These are phyloP conservation scores for Conus betulinus DNA, from an alignment of 1,140 invertebrate species.

Conservation along the genomic window DNA sequence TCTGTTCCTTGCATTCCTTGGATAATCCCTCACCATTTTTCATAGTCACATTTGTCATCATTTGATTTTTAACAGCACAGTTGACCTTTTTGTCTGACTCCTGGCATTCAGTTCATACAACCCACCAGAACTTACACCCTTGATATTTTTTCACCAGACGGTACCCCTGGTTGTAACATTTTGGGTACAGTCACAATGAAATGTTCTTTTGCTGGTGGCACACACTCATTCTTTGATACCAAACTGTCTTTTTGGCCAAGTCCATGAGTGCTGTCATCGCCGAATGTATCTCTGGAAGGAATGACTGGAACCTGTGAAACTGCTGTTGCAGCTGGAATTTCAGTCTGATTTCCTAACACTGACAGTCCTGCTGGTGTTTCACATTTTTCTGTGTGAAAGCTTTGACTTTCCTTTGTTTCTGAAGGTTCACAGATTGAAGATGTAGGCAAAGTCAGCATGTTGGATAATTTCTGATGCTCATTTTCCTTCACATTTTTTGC, in stretches of 20 bases:
- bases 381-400: no score
- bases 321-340: not conserved
- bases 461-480: no score
- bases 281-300: not conserved
- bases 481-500: no score
- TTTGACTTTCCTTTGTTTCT: no score
- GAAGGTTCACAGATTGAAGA: no score
- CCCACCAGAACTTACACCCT: not conserved
- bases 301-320: not conserved
- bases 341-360: not conserved
- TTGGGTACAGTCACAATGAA: not conserved
- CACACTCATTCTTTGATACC: not conserved
- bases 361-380: not conserved
- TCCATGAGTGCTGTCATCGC: not conserved
- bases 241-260: not conserved
- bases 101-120: not conserved
- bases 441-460: no score
- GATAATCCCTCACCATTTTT: not conserved
- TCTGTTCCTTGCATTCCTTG: not conserved
- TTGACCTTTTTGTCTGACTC: not conserved
- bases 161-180: not conserved
- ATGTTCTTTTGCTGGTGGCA: not conserved
- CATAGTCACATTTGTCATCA: not conserved
- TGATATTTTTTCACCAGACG: not conserved
- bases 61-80: not conserved